Evolutionary conservation across 2,888 invertebrate genomes (phyloP).

Genomic region (Folsomia manolachei): DNA sequence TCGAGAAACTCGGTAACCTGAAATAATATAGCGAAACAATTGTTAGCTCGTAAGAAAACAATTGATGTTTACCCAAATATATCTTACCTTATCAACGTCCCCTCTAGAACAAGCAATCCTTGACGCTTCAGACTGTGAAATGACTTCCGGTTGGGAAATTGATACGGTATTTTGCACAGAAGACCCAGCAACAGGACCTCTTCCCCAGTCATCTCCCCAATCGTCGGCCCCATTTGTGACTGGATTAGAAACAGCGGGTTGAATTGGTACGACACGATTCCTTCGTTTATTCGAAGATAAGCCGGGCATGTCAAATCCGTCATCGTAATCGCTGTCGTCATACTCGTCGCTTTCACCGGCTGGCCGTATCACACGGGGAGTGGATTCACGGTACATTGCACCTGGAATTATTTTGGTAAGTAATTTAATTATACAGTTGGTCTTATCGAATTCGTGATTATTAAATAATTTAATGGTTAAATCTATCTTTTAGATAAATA

Average conservation of each 20-base stretch:
- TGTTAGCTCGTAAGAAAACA: not conserved
- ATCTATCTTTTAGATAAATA: too few relatives aligned
- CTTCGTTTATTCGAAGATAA: not conserved
- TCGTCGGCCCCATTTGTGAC: not conserved
- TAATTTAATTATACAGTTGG: too few relatives aligned
- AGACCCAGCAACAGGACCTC: not conserved
- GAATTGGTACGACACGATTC: not conserved
- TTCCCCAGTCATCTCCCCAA: not conserved
- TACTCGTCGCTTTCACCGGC: constrained; percentile 23
- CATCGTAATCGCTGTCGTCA: not conserved
- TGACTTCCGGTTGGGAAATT: not conserved
- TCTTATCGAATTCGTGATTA: too few relatives aligned
- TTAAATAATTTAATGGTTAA: too few relatives aligned
- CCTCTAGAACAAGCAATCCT: constrained; percentile 20
- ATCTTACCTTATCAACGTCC: constrained; percentile 22
- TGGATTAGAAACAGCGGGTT: not conserved
- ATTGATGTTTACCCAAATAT: not conserved
- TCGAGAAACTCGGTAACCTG: not conserved
- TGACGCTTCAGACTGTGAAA: not conserved
- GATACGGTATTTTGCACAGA: not conserved
- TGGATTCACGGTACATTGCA: not conserved
- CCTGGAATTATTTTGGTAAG: too few relatives aligned
- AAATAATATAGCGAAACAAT: not conserved
- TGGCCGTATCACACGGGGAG: constrained; percentile 8
- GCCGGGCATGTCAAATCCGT: constrained; percentile 9